Conservation (phyloP, 1,140 invertebrate species). For the Pararge aegeria region DNA sequence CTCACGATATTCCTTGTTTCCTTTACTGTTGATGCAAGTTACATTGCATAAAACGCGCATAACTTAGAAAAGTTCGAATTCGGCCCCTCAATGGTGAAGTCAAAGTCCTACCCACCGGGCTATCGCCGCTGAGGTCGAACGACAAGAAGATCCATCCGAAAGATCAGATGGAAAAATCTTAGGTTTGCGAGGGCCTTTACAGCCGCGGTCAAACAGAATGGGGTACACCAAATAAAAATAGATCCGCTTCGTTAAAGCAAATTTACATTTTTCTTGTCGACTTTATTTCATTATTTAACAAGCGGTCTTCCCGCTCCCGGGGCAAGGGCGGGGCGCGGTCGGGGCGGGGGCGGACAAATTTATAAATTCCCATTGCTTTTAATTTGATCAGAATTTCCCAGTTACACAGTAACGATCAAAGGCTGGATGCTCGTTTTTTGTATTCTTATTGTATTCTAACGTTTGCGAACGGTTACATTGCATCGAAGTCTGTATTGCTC, state of each 20-base stretch:
- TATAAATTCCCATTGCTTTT: slow-evolving; percentile 32
- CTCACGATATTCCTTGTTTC: too few species aligned
- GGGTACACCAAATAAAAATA: slow-evolving; percentile 50
- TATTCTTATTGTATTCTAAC: slow-evolving; percentile 1
- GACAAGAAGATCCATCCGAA: too few species aligned
- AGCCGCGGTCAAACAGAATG: slow-evolving; percentile 45
- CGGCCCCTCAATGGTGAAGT: too few species aligned
- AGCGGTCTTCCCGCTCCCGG: slow-evolving; percentile 21
- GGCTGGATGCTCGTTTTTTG: not conserved
- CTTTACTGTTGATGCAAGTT: too few species aligned
- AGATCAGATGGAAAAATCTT: too few species aligned
- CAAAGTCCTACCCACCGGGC: too few species aligned
- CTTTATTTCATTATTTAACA: slow-evolving; percentile 45
- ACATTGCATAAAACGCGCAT: too few species aligned
- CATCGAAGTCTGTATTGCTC: not conserved
- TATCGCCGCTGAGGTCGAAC: too few species aligned
- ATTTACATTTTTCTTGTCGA: slow-evolving; percentile 58
- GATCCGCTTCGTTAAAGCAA: slow-evolving; percentile 56
- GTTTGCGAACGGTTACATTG: not conserved
- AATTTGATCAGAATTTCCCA: slow-evolving; percentile 37
- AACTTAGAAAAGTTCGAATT: too few species aligned
- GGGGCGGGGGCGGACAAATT: slow-evolving; percentile 12
- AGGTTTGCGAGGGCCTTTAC: not conserved
- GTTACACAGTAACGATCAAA: slow-evolving; percentile 13
- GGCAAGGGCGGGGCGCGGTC: not conserved